Evolutionary conservation across 2,888 invertebrate genomes (phyloP).

Genomic region (Hedya salicella): DNA sequence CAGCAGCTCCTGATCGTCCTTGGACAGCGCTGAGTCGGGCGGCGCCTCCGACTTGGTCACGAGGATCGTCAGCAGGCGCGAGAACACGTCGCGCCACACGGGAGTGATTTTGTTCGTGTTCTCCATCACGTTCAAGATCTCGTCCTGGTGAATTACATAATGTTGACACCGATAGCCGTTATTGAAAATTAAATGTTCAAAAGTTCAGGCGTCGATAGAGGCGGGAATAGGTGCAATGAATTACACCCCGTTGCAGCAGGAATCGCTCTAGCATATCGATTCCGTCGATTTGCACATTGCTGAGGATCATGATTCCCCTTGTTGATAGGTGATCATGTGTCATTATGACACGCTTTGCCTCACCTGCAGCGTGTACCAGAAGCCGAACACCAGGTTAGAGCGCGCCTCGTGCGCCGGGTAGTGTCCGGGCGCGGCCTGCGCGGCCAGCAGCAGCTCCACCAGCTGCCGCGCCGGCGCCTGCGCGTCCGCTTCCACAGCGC

Average conservation of each 20-base stretch:
- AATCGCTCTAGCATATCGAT: too few species aligned
- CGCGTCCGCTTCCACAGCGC: slow-evolving; percentile 56
- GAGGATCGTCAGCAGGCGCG: slow-evolving; percentile 90
- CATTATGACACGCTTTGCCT: too few species aligned
- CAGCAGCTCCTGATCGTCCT: slow-evolving; percentile 94
- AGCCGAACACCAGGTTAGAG: slow-evolving; percentile 93
- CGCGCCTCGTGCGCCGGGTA: slow-evolving; percentile 95
- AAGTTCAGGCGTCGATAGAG: too few species aligned
- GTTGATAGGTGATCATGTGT: too few species aligned
- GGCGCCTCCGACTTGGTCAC: slow-evolving; percentile 93
- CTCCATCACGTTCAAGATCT: slow-evolving; percentile 80
- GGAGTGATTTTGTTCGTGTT: slow-evolving; percentile 66
- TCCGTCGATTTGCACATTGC: too few species aligned
- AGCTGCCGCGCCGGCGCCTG: slow-evolving; percentile 73
- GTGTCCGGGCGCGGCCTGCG: slow-evolving; percentile 91
- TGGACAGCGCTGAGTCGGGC: slow-evolving; percentile 84
- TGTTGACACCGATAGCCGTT: neutral
- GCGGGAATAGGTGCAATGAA: too few species aligned
- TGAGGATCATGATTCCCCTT: too few species aligned
- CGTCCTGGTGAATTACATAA: slow-evolving; percentile 80
- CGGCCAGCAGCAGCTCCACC: slow-evolving; percentile 90
- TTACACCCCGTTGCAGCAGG: too few species aligned
- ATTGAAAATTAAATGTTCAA: too few species aligned
- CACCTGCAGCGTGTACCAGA: slow-evolving; percentile 97
- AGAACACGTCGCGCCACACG: slow-evolving; percentile 91